These are phyloP conservation scores for Anodontia alba DNA, from an alignment of 2,888 invertebrate species.

Conservation along the genomic window DNA sequence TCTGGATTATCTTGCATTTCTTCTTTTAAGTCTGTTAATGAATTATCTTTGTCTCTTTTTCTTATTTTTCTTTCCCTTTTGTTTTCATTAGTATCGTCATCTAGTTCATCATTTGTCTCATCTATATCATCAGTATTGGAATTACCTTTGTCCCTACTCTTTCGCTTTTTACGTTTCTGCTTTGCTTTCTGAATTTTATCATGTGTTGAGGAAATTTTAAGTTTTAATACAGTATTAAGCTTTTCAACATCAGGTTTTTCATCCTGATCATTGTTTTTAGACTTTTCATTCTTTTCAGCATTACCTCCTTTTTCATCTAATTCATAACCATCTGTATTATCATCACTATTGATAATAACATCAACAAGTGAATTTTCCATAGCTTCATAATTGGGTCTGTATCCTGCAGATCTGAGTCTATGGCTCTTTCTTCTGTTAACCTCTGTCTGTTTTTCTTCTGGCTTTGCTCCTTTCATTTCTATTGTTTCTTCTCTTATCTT, in stretches of 20 bases:
- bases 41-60: neutral
- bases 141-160: neutral
- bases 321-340: neutral
- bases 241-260: neutral
- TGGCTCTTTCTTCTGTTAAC: neutral
- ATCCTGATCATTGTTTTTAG: neutral
- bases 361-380: constrained; percentile 1
- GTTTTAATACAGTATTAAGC: neutral
- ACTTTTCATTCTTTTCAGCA: neutral
- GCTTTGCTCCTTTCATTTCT: neutral
- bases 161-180: neutral
- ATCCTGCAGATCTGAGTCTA: constrained; percentile 20
- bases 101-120: neutral
- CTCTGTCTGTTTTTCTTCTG: neutral
- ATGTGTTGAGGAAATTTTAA: neutral
- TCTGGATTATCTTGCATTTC: neutral
- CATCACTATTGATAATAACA: neutral
- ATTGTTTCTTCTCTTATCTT: neutral
- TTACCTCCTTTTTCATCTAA: neutral
- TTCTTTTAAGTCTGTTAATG: neutral
- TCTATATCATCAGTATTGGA: too few relatives aligned
- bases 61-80: neutral
- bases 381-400: constrained; percentile 22
- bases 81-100: neutral
- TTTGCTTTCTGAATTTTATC: neutral